These are phyloP conservation scores for Zaprionus camerounensis DNA, from an alignment of 1,140 invertebrate genomes.

Conservation along the genomic window DNA sequence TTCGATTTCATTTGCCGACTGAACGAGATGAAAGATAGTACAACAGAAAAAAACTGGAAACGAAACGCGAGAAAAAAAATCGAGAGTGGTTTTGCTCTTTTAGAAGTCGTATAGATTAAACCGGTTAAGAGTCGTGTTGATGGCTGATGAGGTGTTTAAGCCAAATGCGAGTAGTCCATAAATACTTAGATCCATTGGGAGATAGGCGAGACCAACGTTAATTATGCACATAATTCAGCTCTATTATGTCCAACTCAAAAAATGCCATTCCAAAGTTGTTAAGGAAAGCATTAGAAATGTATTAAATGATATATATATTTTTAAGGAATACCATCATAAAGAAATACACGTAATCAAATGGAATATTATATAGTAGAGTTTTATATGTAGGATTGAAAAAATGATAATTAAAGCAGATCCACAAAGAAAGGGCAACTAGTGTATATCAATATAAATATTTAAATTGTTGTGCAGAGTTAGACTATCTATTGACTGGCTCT, in stretches of 20 bases:
- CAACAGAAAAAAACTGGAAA: conserved; percentile 4
- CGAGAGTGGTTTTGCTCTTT: conserved; percentile 72
- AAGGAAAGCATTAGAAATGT: not conserved
- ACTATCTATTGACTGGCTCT: not conserved
- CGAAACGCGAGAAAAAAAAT: conserved; percentile 39
- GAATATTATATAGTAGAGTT: no score
- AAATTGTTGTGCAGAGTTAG: not conserved
- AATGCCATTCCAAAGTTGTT: not conserved
- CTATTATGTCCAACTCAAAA: not conserved
- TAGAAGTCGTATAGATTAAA: conserved; percentile 67
- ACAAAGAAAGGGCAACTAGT: no score
- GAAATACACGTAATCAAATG: not conserved
- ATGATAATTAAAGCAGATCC: no score
- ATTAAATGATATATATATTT: not conserved
- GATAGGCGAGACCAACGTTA: conserved; percentile 11
- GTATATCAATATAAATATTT: no score
- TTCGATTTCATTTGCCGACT: conserved; percentile 61
- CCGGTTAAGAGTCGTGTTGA: conserved; percentile 54
- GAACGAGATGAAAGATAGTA: conserved; percentile 37
- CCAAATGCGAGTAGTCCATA: conserved; percentile 30
- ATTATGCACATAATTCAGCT: conserved; percentile 34
- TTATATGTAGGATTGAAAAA: no score
- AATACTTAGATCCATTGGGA: conserved; percentile 18
- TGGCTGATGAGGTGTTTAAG: conserved; percentile 26
- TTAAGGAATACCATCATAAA: not conserved